Base-by-base conservation (phyloP, 2,797 vertebrate species). In the Lycodopsis pacificus region DNA sequence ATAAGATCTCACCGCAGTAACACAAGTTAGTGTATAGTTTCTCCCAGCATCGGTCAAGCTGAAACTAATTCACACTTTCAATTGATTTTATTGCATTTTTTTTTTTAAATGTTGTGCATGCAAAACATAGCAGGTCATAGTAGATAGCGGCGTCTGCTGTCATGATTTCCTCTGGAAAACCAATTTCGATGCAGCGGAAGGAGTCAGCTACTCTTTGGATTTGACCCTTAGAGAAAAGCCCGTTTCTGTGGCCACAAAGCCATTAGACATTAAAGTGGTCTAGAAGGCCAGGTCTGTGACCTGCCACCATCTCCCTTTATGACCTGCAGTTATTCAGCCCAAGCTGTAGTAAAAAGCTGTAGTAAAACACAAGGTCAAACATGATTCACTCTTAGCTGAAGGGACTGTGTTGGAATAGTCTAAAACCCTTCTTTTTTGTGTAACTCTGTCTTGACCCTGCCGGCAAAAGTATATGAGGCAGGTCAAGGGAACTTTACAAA, bases 361-460 rank as follows among this genome's bases (percentile, higher is more conserved):
- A 89, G 88, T 92, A 91, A 92, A 92, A 77, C 82, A 79, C 80
- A 14, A 72, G 76, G 88, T 92, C 86, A 90, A 90, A 89, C 80
- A 81, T 84, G 81, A 91, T 87, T 86, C 88, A 89, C 71, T 87
- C 84, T 69, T 62, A 2, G 11, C 81, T 79, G 70, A 91, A 82
- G 57, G 42, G 70, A 67, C 77, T 62, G 72, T 59, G 56, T 71
- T 86, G 71, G 80, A 81, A 85, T 88, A 36, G 85, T 90, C 81
- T 84, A 68, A 80, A 90, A 69, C 38, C 69, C 64, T 81, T 89
- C 84, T 84, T 87, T 86, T 92, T 88, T 79, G 89, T 87, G 71
- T 86, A 90, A 90, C 78, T 86, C 69, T 78, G 80, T 68, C 73
- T 85, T 89, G 86, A 91, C 84, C 85, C 68, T 65, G 36, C 63